Evolutionary conservation across 2,888 invertebrate species (phyloP).

Genomic region (Tillus elongatus): DNA sequence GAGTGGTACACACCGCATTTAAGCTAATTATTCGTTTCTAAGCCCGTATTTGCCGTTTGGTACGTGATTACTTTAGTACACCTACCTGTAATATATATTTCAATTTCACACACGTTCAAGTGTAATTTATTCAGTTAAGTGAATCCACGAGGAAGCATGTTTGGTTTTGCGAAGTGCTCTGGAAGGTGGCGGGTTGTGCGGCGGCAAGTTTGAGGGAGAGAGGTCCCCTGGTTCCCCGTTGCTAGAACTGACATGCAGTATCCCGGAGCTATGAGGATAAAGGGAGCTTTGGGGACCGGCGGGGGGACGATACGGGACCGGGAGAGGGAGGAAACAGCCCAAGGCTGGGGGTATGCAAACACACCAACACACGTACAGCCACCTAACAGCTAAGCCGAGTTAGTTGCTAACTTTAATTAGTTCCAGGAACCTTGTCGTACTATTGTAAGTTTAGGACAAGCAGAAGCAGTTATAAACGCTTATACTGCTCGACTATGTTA

Average conservation of each 20-base stretch:
- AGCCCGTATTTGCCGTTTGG: too few species aligned
- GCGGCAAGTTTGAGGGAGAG: background rate
- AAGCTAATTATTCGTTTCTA: too few species aligned
- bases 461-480: slow-evolving; percentile 22
- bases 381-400: slow-evolving; percentile 38
- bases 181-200: background rate
- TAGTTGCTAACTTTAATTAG: slow-evolving; percentile 45
- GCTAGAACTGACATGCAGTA: slow-evolving; percentile 37
- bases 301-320: slow-evolving; percentile 22
- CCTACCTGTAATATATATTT: too few species aligned
- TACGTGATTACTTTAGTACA: too few species aligned
- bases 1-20: too few species aligned
- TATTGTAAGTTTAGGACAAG: slow-evolving; percentile 36
- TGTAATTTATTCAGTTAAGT: background rate
- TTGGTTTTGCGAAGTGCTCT: slow-evolving; percentile 2
- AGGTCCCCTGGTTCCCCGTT: slow-evolving; percentile 16
- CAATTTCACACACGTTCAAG: background rate
- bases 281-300: slow-evolving; percentile 24
- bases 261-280: slow-evolving; percentile 37
- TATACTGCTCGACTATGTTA: slow-evolving; percentile 11
- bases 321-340: slow-evolving; percentile 12
- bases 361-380: slow-evolving; percentile 24
- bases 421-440: slow-evolving; percentile 40
- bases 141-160: slow-evolving; percentile 1
- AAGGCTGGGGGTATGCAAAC: slow-evolving; percentile 11